Percentiles rank a stretch among this genome's conserved stretches.
Conservation (phyloP, 2,797 vertebrate species). For the Etheostoma perlongum region DNA sequence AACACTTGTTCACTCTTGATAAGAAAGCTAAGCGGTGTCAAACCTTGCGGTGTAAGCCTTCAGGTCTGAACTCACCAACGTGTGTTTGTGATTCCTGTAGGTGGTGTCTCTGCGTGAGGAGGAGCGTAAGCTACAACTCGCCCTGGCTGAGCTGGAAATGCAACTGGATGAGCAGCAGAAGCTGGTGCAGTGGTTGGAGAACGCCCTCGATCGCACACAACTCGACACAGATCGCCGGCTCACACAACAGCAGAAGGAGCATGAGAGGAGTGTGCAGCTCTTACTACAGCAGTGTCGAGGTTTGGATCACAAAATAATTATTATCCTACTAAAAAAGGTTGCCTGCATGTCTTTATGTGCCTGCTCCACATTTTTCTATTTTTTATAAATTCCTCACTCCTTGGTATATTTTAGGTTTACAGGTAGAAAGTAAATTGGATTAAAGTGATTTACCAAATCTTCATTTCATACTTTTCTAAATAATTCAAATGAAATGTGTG, state of each 20-base stretch:
- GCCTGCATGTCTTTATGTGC: neutral
- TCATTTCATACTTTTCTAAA: too few species aligned
- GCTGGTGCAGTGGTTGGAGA: conserved; percentile 93
- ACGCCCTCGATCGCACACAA: conserved; percentile 91
- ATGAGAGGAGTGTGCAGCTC: conserved; percentile 92
- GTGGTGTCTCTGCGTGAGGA: conserved; percentile 97
- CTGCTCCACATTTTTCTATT: neutral
- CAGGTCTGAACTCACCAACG: neutral
- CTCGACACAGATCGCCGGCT: conserved; percentile 95
- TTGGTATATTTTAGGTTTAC: neutral
- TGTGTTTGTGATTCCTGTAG: conserved; percentile 73
- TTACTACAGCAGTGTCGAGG: conserved; percentile 95
- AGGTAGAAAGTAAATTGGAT: neutral
- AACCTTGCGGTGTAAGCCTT: neutral
- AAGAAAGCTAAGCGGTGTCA: neutral
- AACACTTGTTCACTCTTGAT: neutral
- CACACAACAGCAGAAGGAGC: conserved; percentile 95
- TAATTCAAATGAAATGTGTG: neutral
- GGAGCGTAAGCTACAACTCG: conserved; percentile 93
- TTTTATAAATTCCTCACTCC: neutral
- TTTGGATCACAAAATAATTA: conserved; percentile 43
- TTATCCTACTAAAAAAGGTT: neutral
- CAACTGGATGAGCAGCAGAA: conserved; percentile 94
- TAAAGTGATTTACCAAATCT: neutral
- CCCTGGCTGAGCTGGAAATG: conserved; percentile 95